These are phyloP conservation scores for Zeus faber DNA, from an alignment of 2,113 vertebrate species.

Conservation along the genomic window DNA sequence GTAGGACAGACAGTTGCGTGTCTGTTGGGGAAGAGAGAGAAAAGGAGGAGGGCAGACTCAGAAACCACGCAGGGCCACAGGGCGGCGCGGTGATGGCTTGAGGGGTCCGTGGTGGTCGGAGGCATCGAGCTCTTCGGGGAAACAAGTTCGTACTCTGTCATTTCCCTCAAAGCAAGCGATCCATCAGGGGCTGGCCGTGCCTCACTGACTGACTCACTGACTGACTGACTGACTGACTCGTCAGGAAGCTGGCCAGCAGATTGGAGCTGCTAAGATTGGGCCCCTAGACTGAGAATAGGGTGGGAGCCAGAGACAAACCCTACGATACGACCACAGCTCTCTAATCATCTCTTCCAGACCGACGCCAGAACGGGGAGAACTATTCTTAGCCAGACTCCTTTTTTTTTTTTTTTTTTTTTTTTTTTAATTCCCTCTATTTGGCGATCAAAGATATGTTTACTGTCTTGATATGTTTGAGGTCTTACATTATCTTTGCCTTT, in stretches of 20 bases:
- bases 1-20: constrained; percentile 46
- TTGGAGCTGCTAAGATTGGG: constrained; percentile 21
- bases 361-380: constrained; percentile 30
- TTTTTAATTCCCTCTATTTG: constrained; percentile 17
- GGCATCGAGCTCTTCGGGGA: constrained; percentile 34
- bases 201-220: neutral
- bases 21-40: constrained; percentile 46
- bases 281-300: constrained; percentile 47
- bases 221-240: neutral
- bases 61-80: constrained; percentile 43
- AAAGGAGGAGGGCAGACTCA: constrained; percentile 44
- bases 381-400: constrained; percentile 29
- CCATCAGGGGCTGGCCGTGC: constrained; percentile 25
- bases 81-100: constrained; percentile 34
- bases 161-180: constrained; percentile 42
- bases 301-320: constrained; percentile 39
- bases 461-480: constrained; percentile 40
- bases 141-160: constrained; percentile 48
- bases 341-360: constrained; percentile 48
- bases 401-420: constrained; percentile 9
- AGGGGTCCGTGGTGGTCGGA: constrained; percentile 48
- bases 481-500: constrained; percentile 46
- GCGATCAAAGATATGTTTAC: constrained; percentile 57
- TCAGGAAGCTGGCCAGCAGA: constrained; percentile 12
- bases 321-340: constrained; percentile 48